Base-by-base conservation (phyloP, 2,113 vertebrate genomes). In the Syrrhaptes paradoxus region DNA sequence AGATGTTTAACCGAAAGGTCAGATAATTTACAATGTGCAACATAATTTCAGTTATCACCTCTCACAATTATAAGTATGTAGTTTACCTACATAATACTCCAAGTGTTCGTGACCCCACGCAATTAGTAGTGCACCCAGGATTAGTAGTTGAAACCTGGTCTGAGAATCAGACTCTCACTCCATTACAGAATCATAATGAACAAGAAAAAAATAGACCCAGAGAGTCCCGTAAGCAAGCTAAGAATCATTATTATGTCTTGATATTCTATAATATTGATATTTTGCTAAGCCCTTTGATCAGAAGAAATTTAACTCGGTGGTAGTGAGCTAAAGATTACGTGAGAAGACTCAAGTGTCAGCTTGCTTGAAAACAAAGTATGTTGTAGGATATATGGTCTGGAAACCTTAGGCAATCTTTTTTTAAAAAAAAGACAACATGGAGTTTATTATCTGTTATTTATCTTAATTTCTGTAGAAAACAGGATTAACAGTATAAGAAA, bases 11-110 rank as follows among this genome's bases (percentile, higher is more conserved):
- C 59, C 36, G 51, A 86, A 71, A 83, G 48, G 72, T 51, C 63
- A 76, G 48, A 63, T 85, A 77, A 91, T 96, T 97, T 95, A 96
- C 90, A 84, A 21, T 4, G 55, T 77, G 85, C 68, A 91, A 52
- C 46, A 16, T 76, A 36, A 43, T 90, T 93, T 73, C 70, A 36
- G 36, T 79, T 91, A 29, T 63, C 34, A 32, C 85, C 43, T 80
- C 66, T 62, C 71, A 85, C 62, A 49, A 24, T 87, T 85, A 51
- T 18, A 81, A 63, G n/a, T 24, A 6, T 19, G n/a, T 62, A 2
- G 29, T 38, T 77, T 62, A 31, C 32, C 38, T 58, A 12, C 38
- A 22, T 57, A 79, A 34, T 38, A n/a, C 11, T 29, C 49, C 0
- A 4, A 65, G 51, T 73, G 58, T 85, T 89, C 10, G 2, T 63